Evolutionary conservation across 2,888 invertebrate genomes (phyloP), one percentile per base, ranked within the genome.

Genomic region (Sclerodermus sp.): DNA sequence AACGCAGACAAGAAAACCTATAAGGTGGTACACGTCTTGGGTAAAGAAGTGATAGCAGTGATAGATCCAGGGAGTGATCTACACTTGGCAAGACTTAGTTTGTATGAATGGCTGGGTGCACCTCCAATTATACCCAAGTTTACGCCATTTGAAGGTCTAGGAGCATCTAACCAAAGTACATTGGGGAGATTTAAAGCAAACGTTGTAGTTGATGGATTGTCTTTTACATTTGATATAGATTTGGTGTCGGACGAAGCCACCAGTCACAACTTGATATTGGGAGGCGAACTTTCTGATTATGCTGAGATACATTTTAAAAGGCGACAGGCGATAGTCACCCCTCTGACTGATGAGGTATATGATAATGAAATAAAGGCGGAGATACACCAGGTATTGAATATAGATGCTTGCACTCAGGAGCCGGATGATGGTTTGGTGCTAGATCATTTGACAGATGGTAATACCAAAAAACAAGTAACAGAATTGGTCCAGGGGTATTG

Each of bases 41-140:
- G 47, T 1, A 47, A 45, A 32, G 34, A 46, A 13, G 51, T 55
- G 1, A 30, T 32, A 2, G 47, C 49, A 1, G 17, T 55, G 12
- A 42, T 50, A 5, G 54, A 57, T 13, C 29, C 46, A 0, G 52
- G 39, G 2, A 51, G 53, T 37, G 55, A 57, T 37, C 36, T 56
- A 8, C 45, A 60, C 39, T 15, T 56, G 1, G 23, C 45, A 8
- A 45, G 49, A 1, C 16, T 49, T 1, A 54, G 45, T 29, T 10
- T 47, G 0, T 49, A 58, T 30, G 47, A 44, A 15, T 8, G 38
- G 10, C 9, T 58, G 5, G 50, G 53, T 2, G 37, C 56, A 10
- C 58, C 55, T 12, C 15, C 10, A 10, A 32, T 59, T 10, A 8
- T 36, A 1, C 1, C 1, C 1, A 31, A 32, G 13, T 39, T 18